Conservation (phyloP, 2,797 vertebrate species). For the Astyanax mexicanus region DNA sequence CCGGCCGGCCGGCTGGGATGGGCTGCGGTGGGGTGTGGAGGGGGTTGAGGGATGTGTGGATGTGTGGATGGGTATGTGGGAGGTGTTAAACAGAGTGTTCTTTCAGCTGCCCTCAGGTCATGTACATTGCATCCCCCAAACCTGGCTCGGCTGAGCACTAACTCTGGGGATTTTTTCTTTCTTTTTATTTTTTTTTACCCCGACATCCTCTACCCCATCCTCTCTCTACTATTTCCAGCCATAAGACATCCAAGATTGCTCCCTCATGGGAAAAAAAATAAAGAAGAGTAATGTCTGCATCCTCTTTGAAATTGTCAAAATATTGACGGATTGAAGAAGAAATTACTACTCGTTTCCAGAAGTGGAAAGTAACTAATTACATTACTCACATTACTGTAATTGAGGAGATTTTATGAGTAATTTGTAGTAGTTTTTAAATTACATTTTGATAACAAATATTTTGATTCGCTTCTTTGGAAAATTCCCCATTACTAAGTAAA, state of each 20-base stretch:
- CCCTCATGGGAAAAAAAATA: slow-evolving; percentile 3
- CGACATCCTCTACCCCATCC: neutral
- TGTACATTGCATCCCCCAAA: slow-evolving; percentile 14
- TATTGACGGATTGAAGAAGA: no score
- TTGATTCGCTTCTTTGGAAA: no score
- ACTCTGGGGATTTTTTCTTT: slow-evolving; percentile 18
- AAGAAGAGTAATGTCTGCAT: neutral
- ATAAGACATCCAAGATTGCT: neutral
- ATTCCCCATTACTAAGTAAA: no score
- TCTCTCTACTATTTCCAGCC: neutral
- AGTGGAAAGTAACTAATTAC: neutral
- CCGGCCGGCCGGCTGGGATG: no score
- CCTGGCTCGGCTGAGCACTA: neutral
- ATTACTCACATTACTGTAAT: no score
- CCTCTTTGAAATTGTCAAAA: slow-evolving; percentile 6
- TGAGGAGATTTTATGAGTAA: no score
- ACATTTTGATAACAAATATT: no score
- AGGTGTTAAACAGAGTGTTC: slow-evolving; percentile 36
- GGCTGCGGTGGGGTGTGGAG: neutral
- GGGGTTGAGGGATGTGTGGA: no score
- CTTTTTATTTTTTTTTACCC: slow-evolving; percentile 7
- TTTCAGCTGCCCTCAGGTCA: slow-evolving; percentile 39
- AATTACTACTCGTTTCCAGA: no score
- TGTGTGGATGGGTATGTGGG: no score
- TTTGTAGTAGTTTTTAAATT: no score